A percentile compares a stretch with the other conserved stretches of the same genome.
Conservation (phyloP, 2,797 vertebrate species). For the Glyptemys insculpta region DNA sequence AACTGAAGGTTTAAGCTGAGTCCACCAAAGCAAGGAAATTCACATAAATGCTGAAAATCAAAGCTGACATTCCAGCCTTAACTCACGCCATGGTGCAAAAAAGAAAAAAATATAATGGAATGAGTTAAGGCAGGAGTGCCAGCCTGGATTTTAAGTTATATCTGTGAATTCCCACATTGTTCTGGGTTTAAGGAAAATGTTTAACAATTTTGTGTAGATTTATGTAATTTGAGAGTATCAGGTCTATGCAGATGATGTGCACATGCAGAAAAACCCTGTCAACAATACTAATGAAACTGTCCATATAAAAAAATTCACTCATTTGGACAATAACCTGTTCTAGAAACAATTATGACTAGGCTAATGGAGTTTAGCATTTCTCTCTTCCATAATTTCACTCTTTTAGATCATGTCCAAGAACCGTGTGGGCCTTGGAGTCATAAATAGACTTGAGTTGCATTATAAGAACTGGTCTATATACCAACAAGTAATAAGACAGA, state of each 20-base stretch:
- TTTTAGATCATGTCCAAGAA: fast-evolving
- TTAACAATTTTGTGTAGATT: not conserved
- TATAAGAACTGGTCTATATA: not conserved
- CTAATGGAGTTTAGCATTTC: not conserved
- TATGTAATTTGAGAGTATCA: not conserved
- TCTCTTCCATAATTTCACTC: not conserved
- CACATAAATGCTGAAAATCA: not conserved
- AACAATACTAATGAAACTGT: not conserved
- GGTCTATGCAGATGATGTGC: not conserved
- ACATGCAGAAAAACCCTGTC: not conserved
- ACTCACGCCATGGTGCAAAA: not conserved
- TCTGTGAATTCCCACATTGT: not conserved
- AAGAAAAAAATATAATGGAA: not conserved
- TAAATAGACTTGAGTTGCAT: not conserved
- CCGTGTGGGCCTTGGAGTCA: not conserved
- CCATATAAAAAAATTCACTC: not conserved
- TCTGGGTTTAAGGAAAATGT: not conserved
- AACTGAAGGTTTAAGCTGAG: not conserved
- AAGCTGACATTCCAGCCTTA: not conserved
- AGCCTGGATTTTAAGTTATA: not conserved
- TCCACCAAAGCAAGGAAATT: not conserved
- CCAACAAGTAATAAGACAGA: not conserved
- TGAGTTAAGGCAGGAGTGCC: not conserved
- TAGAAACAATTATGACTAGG: not conserved
- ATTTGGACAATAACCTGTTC: not conserved